Evolutionary conservation across 1,140 invertebrate genomes (phyloP), one percentile per base, ranked within the genome.

Genomic region (Caerostris extrusa): DNA sequence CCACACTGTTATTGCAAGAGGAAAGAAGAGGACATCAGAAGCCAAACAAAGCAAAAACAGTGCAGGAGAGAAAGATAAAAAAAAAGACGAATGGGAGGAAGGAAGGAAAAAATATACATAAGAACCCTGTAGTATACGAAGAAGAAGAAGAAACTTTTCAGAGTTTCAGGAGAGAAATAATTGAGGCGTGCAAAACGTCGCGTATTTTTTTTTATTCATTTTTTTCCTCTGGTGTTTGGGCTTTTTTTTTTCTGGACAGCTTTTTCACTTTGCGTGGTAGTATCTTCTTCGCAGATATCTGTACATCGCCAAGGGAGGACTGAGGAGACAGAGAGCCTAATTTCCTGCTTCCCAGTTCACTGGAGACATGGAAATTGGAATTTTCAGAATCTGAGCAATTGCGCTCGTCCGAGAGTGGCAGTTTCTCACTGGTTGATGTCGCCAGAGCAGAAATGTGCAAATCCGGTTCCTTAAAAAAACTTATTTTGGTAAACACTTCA

Each of bases 311-410:
- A 3, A 14, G 53, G n/a, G 57, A 61, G 85, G 12, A 53, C 53
- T 14, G 82, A 50, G n/a, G 53, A 50, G 64, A 90, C 88, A 71
- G 14, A 34, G 56, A 71, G 50, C 88, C 88, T 90, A 90, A 90
- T 90, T 90, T 90, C 88, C 88, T 90, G 88, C 64, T 53, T 55
- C 34, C 88, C 88, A 58, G 82, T 85, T 85, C 82, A 85, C 58
- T 85, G 82, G 82, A 85, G 82, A 85, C 82, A 85, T 85, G 69
- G 88, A 90, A 90, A 71, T 77, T 77, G 88, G 64, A 77, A 90
- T 90, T 90, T 90, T 60, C 67, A 90, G 88, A 90, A 90, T 90
- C 88, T 34, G 67, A 90, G 88, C 88, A 90, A 90, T 90, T 90
- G 88, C 64, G 34, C 34, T 87, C 34, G 53, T 57, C 19, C 34